These are phyloP conservation scores for Haemorhous mexicanus DNA, from an alignment of 2,113 vertebrate species.

Conservation along the genomic window DNA sequence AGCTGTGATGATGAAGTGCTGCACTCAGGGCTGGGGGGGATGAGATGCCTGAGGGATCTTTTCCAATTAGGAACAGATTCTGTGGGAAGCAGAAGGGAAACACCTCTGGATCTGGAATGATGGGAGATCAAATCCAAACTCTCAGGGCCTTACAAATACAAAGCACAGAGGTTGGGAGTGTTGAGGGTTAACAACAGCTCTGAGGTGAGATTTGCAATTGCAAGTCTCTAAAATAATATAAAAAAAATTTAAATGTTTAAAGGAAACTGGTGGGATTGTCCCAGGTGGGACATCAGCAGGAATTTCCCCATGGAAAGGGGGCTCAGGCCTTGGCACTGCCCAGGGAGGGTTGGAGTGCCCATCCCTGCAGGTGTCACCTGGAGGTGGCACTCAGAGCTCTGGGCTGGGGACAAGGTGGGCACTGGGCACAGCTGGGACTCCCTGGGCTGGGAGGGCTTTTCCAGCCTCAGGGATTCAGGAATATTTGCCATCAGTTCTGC, in stretches of 20 bases:
- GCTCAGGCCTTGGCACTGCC: background rate
- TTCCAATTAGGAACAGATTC: background rate
- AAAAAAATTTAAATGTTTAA: fast-evolving
- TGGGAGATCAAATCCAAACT: background rate
- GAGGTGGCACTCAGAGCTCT: background rate
- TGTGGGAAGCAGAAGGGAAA: background rate
- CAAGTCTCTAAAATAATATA: background rate
- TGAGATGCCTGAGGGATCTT: background rate
- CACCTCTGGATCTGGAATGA: background rate
- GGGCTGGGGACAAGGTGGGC: background rate
- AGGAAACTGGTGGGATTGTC: background rate
- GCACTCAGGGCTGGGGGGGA: background rate
- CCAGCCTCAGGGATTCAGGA: background rate
- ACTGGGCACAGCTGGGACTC: background rate
- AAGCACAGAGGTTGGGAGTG: background rate
- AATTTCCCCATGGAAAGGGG: background rate
- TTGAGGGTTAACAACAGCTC: background rate
- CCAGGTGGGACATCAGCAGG: background rate
- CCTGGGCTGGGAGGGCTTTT: fast-evolving
- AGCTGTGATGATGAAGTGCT: background rate
- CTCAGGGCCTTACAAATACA: background rate
- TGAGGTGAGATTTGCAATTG: background rate
- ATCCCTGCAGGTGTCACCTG: background rate
- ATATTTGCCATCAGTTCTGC: background rate
- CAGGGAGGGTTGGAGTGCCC: background rate